Percentiles rank a stretch among this genome's conserved stretches.
Conservation (phyloP, 2,113 vertebrate genomes). For the Brachirus orientalis region DNA sequence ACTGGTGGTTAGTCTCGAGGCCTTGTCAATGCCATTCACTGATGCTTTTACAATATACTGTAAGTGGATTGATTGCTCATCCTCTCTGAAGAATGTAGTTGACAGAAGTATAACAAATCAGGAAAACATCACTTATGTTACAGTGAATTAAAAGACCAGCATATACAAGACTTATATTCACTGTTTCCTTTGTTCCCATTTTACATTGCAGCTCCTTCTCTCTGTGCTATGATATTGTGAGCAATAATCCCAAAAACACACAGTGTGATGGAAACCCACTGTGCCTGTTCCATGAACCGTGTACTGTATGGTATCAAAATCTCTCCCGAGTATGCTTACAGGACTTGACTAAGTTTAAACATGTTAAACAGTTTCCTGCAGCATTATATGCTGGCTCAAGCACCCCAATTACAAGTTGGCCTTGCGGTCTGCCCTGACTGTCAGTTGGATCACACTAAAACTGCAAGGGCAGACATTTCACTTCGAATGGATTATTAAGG, state of each 20-base stretch:
- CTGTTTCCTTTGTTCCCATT: neutral
- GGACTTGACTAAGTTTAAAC: slow-evolving; percentile 51
- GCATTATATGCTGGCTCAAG: slow-evolving; percentile 63
- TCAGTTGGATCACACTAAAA: slow-evolving; percentile 65
- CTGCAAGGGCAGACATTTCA: slow-evolving; percentile 72
- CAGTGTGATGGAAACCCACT: slow-evolving; percentile 4
- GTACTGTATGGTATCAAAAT: slow-evolving; percentile 31
- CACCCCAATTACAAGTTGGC: slow-evolving; percentile 62
- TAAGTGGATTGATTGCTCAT: slow-evolving; percentile 36
- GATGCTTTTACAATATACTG: slow-evolving; percentile 37
- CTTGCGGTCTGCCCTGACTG: slow-evolving; percentile 59
- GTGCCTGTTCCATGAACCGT: slow-evolving; percentile 28
- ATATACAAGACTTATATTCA: neutral
- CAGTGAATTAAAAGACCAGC: slow-evolving; percentile 4
- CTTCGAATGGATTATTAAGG: slow-evolving; percentile 76
- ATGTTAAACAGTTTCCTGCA: slow-evolving; percentile 50
- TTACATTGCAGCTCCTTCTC: too few relatives aligned
- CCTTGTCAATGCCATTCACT: slow-evolving; percentile 25
- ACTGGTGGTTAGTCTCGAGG: slow-evolving; percentile 44
- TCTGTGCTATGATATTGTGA: slow-evolving; percentile 2
- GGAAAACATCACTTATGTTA: slow-evolving; percentile 12
- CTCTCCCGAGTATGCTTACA: slow-evolving; percentile 35
- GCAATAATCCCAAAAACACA: slow-evolving; percentile 21
- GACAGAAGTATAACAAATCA: slow-evolving; percentile 18
- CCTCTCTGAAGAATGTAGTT: slow-evolving; percentile 13